Evolutionary conservation across 2,797 vertebrate species (phyloP), one percentile per base, ranked within the genome.

Genomic region (Anisognathus igniventris): DNA sequence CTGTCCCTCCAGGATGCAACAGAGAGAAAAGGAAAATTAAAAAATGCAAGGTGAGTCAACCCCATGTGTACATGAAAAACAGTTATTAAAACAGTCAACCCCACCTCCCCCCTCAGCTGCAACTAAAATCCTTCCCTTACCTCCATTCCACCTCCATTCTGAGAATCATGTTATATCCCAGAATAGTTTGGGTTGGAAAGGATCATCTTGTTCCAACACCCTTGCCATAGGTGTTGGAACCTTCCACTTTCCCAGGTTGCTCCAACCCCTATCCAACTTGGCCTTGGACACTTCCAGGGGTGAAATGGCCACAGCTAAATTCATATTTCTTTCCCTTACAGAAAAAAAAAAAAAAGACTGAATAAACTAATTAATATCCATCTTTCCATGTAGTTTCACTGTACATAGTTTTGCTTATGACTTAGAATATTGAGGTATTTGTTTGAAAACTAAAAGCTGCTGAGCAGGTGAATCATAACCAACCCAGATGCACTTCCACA

Each of bases 211-310:
- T 40, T 65, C 58, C 13, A 35, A 12, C 7, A 10, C 3, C 4
- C 4, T 6, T 20, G 7, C 9, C 10, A 12, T 7, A 5, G 14
- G 5, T 14, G 48, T 6, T 10, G 37, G 19, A 12, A 51, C 2
- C 6, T 71, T 77, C 30, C 25, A 21, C 25, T 24, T 12, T 1
- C 7, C 25, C 53, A 71, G 15, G 22, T 10, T 31, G 15, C 10
- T 47, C 9, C 31, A 66, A 47, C 1, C 25, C 30, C 22, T 13
- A 44, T 12, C 39, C 22, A 65, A 0, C 31, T 42, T 24, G 10
- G 15, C 20, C 37, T 19, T 56, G 35, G 23, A 47, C 9, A 24
- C 22, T 58, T 45, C 13, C 13, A 71, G 23, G 22, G 13, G 14
- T 47, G 23, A 23, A 33, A 58, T 4, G 40, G 5, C 6, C 27